A percentile compares a stretch with the other conserved stretches of the same genome.
Conservation (phyloP, 2,797 vertebrate genomes). For the Synanceia verrucosa region DNA sequence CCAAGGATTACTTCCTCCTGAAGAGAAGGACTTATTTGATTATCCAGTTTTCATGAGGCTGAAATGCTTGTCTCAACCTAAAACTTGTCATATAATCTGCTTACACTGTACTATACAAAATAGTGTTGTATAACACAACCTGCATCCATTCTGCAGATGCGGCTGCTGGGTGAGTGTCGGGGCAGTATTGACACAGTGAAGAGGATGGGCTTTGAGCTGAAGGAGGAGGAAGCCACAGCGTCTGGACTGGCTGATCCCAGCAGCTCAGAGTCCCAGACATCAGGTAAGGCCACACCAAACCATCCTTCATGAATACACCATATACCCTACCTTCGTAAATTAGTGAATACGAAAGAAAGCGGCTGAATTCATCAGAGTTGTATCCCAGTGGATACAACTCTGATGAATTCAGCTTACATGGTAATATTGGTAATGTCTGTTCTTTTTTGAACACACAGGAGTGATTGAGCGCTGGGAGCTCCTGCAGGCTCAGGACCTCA, state of each 20-base stretch:
- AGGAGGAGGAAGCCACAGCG: slow-evolving; percentile 88
- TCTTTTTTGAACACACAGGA: slow-evolving; percentile 72
- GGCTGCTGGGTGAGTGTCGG: slow-evolving; percentile 90
- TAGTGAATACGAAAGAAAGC: background rate
- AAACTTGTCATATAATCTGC: background rate
- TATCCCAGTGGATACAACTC: background rate
- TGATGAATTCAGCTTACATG: background rate
- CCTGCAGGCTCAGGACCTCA: slow-evolving; percentile 93
- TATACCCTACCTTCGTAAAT: background rate
- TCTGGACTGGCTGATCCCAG: slow-evolving; percentile 91
- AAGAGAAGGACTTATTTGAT: background rate
- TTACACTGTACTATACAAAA: background rate
- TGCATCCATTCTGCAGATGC: slow-evolving; percentile 81
- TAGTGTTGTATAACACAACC: background rate
- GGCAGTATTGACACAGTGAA: slow-evolving; percentile 91
- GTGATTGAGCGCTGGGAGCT: slow-evolving; percentile 97
- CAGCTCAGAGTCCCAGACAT: slow-evolving; percentile 92
- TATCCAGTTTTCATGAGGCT: background rate
- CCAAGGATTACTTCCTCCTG: background rate
- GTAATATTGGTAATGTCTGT: background rate
- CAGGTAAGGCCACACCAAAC: slow-evolving; percentile 81
- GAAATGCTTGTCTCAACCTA: background rate
- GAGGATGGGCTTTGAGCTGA: slow-evolving; percentile 88
- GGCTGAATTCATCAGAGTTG: background rate
- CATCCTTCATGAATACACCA: background rate